Percentiles rank a stretch among this genome's conserved stretches.
Evolutionary conservation across 2,888 invertebrate species (phyloP).

Genomic region (Macrosoma leucophasiata): DNA sequence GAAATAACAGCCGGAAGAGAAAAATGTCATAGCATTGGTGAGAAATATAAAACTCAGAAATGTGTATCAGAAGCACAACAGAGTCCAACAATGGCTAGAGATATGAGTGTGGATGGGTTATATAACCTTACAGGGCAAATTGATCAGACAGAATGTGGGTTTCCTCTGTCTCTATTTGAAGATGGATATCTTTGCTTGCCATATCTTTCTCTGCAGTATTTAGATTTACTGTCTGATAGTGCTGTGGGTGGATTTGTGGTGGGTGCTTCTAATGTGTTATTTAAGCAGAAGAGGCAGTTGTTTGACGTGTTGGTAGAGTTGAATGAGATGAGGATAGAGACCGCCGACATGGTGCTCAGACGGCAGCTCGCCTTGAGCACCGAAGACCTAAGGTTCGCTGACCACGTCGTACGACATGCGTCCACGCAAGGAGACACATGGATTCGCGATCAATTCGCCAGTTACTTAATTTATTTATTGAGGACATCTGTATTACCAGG

Average conservation of each 20-base stretch:
- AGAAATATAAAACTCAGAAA: constrained; percentile 64
- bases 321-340: constrained; percentile 90
- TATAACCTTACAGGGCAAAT: constrained; percentile 80
- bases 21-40: constrained; percentile 69
- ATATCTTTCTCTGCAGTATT: constrained; percentile 94
- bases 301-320: constrained; percentile 95
- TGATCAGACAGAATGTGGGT: constrained; percentile 85
- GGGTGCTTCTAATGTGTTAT: constrained; percentile 99
- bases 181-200: constrained; percentile 96
- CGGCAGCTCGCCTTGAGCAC: constrained; percentile 92
- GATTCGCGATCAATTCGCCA: constrained; percentile 95
- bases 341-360: constrained; percentile 85
- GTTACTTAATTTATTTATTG: constrained; percentile 87
- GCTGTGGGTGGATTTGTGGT: constrained; percentile 91
- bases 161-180: constrained; percentile 91
- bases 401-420: constrained; percentile 87
- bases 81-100: constrained; percentile 79
- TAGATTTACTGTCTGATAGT: constrained; percentile 92
- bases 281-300: constrained; percentile 94
- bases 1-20: constrained; percentile 54
- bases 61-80: constrained; percentile 56
- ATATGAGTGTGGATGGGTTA: constrained; percentile 79
- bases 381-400: constrained; percentile 96
- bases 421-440: constrained; percentile 94
- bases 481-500: constrained; percentile 86